These are phyloP conservation scores for Paraplagusia blochii DNA, from an alignment of 2,113 vertebrate species.

Conservation along the genomic window DNA sequence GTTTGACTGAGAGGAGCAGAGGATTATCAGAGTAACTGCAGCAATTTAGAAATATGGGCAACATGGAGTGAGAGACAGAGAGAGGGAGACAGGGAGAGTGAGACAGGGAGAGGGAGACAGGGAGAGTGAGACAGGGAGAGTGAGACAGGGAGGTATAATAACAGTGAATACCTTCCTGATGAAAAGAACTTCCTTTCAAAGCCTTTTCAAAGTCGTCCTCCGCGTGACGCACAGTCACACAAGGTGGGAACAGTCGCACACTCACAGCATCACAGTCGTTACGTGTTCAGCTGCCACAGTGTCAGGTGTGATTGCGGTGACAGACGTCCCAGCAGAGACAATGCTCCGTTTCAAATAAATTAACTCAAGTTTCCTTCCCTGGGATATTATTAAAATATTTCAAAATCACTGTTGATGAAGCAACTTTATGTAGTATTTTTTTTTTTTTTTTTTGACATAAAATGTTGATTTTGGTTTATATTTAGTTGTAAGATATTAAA, in stretches of 20 bases:
- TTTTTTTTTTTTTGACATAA: too few species aligned
- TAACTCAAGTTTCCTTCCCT: too few species aligned
- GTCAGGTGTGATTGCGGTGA: neutral
- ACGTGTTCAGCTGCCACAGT: neutral
- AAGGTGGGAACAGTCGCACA: neutral
- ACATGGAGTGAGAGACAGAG: too few species aligned
- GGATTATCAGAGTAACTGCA: too few species aligned
- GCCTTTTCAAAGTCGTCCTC: neutral
- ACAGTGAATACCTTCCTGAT: constrained; percentile 19
- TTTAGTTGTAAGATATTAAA: too few species aligned
- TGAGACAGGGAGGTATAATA: constrained; percentile 6
- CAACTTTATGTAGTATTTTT: too few species aligned
- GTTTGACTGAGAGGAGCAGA: too few species aligned
- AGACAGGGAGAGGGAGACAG: neutral
- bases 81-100: neutral
- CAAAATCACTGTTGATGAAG: too few species aligned
- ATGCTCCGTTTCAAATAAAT: too few species aligned
- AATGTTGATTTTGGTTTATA: too few species aligned
- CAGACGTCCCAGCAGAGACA: neutral
- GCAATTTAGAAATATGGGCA: too few species aligned
- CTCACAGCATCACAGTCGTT: neutral
- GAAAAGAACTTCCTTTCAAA: constrained; percentile 1
- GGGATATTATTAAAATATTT: too few species aligned
- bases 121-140: constrained; percentile 15
- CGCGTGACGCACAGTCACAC: neutral